phyloP scores from a whole-genome alignment of 2,797 vertebrate species.

The Eidolon dupreanum region DNA sequence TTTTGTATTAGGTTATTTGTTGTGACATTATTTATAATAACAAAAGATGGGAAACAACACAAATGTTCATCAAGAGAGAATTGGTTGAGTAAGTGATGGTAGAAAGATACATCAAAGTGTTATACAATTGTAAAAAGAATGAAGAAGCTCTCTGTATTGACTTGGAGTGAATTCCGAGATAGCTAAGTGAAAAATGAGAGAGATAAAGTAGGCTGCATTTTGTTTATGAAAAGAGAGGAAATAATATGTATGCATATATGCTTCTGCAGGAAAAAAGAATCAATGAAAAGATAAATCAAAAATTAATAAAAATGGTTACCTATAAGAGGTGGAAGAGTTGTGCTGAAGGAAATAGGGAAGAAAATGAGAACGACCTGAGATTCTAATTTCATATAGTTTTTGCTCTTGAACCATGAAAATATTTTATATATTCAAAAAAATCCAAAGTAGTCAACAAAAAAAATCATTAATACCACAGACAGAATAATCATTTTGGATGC shows the following conservation, averaged over 20 bases:
- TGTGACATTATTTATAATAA: not conserved
- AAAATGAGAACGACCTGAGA: not conserved
- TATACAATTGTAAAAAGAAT: not conserved
- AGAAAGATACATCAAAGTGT: not conserved
- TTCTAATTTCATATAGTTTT: not conserved
- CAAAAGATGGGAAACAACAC: not conserved
- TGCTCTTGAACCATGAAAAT: not conserved
- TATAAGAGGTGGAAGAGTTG: not conserved
- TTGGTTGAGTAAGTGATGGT: not conserved
- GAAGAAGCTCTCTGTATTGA: not conserved
- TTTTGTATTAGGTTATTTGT: not conserved
- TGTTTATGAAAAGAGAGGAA: not conserved
- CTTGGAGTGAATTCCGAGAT: not conserved
- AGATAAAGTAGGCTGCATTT: not conserved
- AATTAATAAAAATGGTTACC: slow-evolving; percentile 3
- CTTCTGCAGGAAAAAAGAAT: not conserved
- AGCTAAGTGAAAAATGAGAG: not conserved
- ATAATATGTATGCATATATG: not conserved
- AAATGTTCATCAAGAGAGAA: not conserved
- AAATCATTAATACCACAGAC: not conserved
- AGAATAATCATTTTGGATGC: not conserved
- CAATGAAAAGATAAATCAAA: slow-evolving; percentile 3
- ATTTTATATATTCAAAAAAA: not conserved
- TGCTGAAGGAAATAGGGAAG: not conserved
- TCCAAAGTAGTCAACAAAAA: not conserved